A percentile compares a stretch with the other conserved stretches of the same genome.
These are phyloP conservation scores for Pelagia noctiluca DNA, from an alignment of 30 jellyfish, hydroid and myxozoan genomes.

Conservation along the genomic window DNA sequence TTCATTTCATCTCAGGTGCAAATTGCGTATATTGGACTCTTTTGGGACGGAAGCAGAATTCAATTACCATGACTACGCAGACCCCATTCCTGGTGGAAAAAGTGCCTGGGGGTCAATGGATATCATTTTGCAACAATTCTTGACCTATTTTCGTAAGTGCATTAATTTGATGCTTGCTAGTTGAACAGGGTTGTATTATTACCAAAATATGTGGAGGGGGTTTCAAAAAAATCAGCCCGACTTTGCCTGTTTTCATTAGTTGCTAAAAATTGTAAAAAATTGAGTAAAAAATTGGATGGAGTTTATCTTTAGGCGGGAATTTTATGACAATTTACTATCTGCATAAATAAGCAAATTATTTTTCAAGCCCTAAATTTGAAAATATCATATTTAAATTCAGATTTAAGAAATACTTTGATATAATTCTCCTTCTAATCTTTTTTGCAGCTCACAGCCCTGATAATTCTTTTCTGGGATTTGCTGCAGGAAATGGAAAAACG, in stretches of 20 bases:
- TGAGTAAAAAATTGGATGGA: too few species aligned
- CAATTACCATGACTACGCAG: slow-evolving; percentile 72
- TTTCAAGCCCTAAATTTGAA: too few species aligned
- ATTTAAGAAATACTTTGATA: too few species aligned
- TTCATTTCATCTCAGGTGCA: slow-evolving; percentile 73
- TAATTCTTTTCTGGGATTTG: slow-evolving; percentile 93
- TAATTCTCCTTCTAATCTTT: too few species aligned
- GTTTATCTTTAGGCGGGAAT: too few species aligned
- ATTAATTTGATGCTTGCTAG: background rate
- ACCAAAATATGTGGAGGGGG: too few species aligned
- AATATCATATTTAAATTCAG: too few species aligned
- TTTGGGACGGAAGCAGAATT: slow-evolving; percentile 98
- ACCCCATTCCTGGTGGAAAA: slow-evolving; percentile 78
- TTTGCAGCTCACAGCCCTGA: slow-evolving; percentile 96
- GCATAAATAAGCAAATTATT: too few species aligned
- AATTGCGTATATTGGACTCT: slow-evolving; percentile 89
- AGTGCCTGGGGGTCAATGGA: slow-evolving; percentile 79
- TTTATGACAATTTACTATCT: too few species aligned
- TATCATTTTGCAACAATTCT: slow-evolving; percentile 69
- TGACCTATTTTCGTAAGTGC: slow-evolving; percentile 93
- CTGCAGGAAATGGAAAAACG: slow-evolving; percentile 71
- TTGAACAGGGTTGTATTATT: background rate
- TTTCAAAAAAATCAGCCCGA: too few species aligned
- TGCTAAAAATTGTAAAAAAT: too few species aligned
- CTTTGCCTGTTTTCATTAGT: too few species aligned